These are phyloP conservation scores for Caenorhabditis japonica DNA, from an alignment of 2,888 invertebrate species.

Conservation along the genomic window DNA sequence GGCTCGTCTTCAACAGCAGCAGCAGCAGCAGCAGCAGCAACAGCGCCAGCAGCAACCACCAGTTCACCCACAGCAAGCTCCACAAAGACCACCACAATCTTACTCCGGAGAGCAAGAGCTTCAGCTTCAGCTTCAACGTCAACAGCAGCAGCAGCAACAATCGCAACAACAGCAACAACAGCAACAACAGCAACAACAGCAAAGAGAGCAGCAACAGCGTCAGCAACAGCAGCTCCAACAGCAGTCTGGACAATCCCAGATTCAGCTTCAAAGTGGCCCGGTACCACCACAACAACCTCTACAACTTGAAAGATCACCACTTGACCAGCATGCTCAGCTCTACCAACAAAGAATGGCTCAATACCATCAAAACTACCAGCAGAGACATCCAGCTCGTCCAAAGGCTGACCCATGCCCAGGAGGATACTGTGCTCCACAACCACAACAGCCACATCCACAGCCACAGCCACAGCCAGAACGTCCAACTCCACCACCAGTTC, in stretches of 20 bases:
- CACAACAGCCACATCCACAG: slow-evolving; percentile 16
- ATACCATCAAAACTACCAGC: slow-evolving; percentile 62
- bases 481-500: slow-evolving; percentile 63
- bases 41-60: slow-evolving; percentile 11
- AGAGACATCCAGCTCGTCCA: slow-evolving; percentile 68
- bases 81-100: slow-evolving; percentile 44
- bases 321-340: slow-evolving; percentile 59
- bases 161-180: slow-evolving; percentile 33
- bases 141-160: slow-evolving; percentile 29
- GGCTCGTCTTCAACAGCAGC: slow-evolving; percentile 49
- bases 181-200: slow-evolving; percentile 29
- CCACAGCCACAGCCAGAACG: slow-evolving; percentile 41
- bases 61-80: neutral
- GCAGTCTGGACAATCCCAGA: slow-evolving; percentile 52
- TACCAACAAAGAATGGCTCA: slow-evolving; percentile 65
- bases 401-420: slow-evolving; percentile 69
- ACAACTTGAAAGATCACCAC: slow-evolving; percentile 52
- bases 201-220: slow-evolving; percentile 20
- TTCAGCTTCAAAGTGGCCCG: slow-evolving; percentile 46
- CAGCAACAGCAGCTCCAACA: slow-evolving; percentile 36
- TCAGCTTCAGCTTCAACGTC: slow-evolving; percentile 40
- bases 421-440: slow-evolving; percentile 56
- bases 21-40: slow-evolving; percentile 44
- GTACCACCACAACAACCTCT: slow-evolving; percentile 37
- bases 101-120: slow-evolving; percentile 37